phyloP scores from a whole-genome alignment of 2,888 invertebrate genomes.

The Mactromeris polynyma region DNA sequence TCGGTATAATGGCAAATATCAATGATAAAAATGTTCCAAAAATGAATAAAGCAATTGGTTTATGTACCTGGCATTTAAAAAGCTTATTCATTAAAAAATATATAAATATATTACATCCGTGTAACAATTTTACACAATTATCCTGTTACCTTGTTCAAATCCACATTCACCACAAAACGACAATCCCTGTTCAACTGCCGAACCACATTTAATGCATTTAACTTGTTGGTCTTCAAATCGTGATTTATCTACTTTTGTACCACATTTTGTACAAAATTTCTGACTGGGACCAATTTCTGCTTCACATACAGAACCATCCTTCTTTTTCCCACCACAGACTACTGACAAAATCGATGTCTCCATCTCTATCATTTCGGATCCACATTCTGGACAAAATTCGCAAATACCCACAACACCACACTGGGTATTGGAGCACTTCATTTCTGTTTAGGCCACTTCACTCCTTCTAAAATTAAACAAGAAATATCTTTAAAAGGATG shows the following conservation, averaged over 20 bases:
- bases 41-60: too few relatives aligned
- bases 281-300: neutral
- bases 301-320: neutral
- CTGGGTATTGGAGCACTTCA: conserved; percentile 15
- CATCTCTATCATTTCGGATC: neutral
- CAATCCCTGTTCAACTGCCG: neutral
- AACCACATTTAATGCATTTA: neutral
- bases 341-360: neutral
- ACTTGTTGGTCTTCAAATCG: neutral
- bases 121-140: neutral
- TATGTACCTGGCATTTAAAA: too few relatives aligned
- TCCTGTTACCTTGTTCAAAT: neutral
- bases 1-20: too few relatives aligned
- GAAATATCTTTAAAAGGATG: too few relatives aligned
- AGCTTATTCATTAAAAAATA: too few relatives aligned
- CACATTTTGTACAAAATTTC: conserved; percentile 16
- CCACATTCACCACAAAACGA: conserved; percentile 15
- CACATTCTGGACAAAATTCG: conserved; percentile 12
- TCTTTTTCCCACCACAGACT: neutral
- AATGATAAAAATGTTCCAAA: too few relatives aligned
- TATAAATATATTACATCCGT: too few relatives aligned
- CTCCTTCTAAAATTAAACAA: neutral
- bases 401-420: neutral
- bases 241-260: conserved; percentile 3
- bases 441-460: neutral